phyloP scores from a whole-genome alignment of 2,888 invertebrate species.

The Synanthedon vespiformis region DNA sequence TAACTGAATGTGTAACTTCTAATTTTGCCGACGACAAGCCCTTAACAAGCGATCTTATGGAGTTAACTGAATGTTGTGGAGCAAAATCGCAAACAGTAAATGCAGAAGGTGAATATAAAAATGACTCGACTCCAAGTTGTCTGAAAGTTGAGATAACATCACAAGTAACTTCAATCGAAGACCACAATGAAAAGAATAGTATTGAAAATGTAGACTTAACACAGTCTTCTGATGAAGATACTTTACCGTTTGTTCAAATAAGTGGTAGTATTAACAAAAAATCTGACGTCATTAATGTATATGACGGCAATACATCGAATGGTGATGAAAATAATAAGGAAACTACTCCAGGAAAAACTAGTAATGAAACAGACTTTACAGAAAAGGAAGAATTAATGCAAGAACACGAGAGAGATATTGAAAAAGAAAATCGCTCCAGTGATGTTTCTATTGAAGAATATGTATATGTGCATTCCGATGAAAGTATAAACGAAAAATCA shows the following conservation, averaged over 20 bases:
- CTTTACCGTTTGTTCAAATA: slow-evolving; percentile 29
- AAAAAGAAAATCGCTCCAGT: slow-evolving; percentile 7
- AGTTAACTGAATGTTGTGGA: slow-evolving; percentile 42
- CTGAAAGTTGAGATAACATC: neutral
- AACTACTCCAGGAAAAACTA: slow-evolving; percentile 7
- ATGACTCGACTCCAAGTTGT: slow-evolving; percentile 26
- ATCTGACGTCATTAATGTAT: slow-evolving; percentile 19
- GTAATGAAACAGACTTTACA: neutral
- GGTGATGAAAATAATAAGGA: slow-evolving; percentile 17
- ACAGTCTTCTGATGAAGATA: slow-evolving; percentile 33
- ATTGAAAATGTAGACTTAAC: slow-evolving; percentile 28
- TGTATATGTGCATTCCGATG: slow-evolving; percentile 28
- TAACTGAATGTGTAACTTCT: slow-evolving; percentile 27
- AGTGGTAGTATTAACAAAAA: slow-evolving; percentile 13
- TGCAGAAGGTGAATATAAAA: slow-evolving; percentile 13
- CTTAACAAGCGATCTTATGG: slow-evolving; percentile 36
- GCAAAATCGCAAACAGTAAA: slow-evolving; percentile 13
- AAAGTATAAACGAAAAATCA: slow-evolving; percentile 3
- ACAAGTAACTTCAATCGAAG: slow-evolving; percentile 2
- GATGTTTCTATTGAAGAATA: slow-evolving; percentile 31
- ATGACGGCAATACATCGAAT: slow-evolving; percentile 10
- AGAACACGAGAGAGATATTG: slow-evolving; percentile 1
- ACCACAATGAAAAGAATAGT: neutral
- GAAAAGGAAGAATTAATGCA: slow-evolving; percentile 2
- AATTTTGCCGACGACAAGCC: slow-evolving; percentile 3